Evolutionary conservation across 92 coral and sea anemone species (phyloP).

Genomic region (Palythoa grandiflora): DNA sequence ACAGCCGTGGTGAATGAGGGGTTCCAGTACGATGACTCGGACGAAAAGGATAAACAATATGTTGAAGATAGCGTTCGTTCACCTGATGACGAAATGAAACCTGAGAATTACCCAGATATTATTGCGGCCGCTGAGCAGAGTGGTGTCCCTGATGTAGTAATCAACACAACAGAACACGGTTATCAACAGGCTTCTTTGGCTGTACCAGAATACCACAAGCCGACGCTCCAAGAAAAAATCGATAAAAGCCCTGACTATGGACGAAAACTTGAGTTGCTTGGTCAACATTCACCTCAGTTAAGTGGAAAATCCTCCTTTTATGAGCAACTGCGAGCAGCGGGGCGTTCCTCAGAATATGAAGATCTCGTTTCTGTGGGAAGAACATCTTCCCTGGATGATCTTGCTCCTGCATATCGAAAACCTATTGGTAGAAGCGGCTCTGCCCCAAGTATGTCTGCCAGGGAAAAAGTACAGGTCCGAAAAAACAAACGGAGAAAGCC

Average conservation of each 20-base stretch:
- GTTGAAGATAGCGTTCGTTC: not conserved
- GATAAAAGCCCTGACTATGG: constrained; percentile 3
- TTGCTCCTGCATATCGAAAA: constrained; percentile 29
- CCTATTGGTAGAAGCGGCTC: constrained; percentile 67
- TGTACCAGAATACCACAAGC: constrained; percentile 38
- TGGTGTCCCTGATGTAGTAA: constrained; percentile 28
- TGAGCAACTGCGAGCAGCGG: not conserved
- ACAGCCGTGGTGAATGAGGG: constrained; percentile 29
- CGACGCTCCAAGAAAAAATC: constrained; percentile 23
- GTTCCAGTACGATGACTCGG: not conserved
- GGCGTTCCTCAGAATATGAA: constrained; percentile 9
- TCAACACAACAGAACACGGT: constrained; percentile 12
- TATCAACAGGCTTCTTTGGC: not conserved
- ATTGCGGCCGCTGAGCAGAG: constrained; percentile 33
- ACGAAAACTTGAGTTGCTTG: not conserved
- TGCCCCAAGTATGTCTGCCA: constrained; percentile 68
- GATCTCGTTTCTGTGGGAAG: not conserved
- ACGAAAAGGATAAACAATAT: not conserved
- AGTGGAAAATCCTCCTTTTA: not conserved
- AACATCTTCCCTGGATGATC: constrained; percentile 22
- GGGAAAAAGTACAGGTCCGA: constrained; percentile 43
- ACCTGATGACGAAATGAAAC: not conserved
- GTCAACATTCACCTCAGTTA: not conserved
- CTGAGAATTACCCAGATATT: constrained; percentile 27
- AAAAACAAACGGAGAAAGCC: not conserved